Evolutionary conservation across 2,888 invertebrate genomes (phyloP).

Genomic region (Tenthredo livida): DNA sequence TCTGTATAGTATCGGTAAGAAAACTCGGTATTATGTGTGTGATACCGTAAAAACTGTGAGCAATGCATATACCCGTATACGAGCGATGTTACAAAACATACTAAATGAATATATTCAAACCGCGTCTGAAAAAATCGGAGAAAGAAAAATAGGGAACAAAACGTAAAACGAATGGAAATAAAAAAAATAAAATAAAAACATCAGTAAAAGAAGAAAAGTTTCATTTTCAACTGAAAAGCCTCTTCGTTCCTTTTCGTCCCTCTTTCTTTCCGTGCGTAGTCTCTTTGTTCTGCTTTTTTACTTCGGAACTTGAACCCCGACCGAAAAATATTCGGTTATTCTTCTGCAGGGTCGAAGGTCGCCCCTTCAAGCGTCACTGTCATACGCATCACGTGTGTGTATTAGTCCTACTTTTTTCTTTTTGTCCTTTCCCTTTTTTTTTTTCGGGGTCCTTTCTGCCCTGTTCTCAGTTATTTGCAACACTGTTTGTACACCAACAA

Average conservation of each 20-base stretch:
- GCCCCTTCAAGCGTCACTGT: neutral
- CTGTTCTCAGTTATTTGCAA: neutral
- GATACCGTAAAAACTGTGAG: neutral
- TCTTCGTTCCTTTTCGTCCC: constrained; percentile 43
- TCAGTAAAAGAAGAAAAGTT: neutral
- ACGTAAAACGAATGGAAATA: neutral
- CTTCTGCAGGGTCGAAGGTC: neutral
- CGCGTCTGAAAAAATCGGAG: neutral
- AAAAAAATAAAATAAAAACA: neutral
- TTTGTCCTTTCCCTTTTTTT: neutral
- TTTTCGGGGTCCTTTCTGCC: neutral
- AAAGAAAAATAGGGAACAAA: neutral
- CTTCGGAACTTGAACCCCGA: constrained; percentile 1
- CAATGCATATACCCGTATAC: too few relatives aligned
- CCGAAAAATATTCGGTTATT: neutral
- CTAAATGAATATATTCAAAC: neutral
- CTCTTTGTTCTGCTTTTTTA: constrained; percentile 51
- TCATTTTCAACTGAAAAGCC: constrained; percentile 15
- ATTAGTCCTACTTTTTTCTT: neutral
- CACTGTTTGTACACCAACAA: neutral
- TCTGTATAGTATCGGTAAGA: too few relatives aligned
- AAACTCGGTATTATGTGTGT: too few relatives aligned
- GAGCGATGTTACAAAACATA: neutral
- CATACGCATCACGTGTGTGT: neutral
- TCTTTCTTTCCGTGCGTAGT: constrained; percentile 12